phyloP scores from a whole-genome alignment of 2,113 vertebrate genomes.

The Chloebia gouldiae region DNA sequence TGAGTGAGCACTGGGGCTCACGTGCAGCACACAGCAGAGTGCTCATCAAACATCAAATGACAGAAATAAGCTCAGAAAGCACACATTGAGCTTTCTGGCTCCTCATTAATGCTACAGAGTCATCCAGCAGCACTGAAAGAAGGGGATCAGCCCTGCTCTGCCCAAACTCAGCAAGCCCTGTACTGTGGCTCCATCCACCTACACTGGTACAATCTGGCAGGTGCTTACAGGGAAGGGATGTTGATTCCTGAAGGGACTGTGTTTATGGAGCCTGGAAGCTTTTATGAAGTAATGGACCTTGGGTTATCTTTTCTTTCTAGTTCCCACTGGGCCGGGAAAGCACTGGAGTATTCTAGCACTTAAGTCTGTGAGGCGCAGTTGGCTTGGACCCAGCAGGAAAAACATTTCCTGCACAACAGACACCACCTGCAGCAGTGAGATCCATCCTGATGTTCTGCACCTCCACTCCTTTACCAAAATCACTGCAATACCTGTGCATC shows the following conservation, averaged over 20 bases:
- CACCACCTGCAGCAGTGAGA: neutral
- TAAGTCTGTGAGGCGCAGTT: neutral
- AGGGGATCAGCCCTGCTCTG: neutral
- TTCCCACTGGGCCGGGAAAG: neutral
- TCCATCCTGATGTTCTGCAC: neutral
- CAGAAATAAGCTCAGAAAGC: neutral
- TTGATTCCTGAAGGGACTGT: neutral
- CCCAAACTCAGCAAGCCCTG: neutral
- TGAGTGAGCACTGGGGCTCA: accelerated
- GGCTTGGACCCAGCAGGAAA: neutral
- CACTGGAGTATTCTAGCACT: neutral
- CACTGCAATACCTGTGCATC: neutral
- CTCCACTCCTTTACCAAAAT: neutral
- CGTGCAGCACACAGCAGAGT: accelerated
- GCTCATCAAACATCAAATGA: neutral
- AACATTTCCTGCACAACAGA: neutral
- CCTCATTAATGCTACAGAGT: neutral
- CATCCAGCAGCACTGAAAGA: neutral
- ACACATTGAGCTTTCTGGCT: neutral
- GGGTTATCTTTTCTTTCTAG: neutral
- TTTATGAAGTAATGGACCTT: neutral
- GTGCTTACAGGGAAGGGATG: neutral
- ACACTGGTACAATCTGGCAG: neutral
- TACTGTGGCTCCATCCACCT: neutral
- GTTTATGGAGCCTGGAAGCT: neutral